Conservation (phyloP, 2,797 vertebrate species). For the Sebastes cheni region DNA sequence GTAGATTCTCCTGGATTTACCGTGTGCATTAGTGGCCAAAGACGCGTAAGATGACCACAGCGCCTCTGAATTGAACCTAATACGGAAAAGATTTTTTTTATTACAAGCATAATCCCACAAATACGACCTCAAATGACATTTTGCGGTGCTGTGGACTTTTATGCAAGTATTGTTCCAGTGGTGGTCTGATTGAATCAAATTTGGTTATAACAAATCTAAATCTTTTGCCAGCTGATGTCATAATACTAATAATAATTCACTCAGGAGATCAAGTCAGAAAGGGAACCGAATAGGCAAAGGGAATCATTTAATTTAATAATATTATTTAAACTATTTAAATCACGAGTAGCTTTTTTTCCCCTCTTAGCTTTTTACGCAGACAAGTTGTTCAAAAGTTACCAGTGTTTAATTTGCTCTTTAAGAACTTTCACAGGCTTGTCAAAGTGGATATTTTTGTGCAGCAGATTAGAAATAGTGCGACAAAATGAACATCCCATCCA, state of each 20-base stretch:
- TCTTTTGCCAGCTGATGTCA: conserved; percentile 13
- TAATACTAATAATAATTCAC: neutral
- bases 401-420: neutral
- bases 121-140: conserved; percentile 88
- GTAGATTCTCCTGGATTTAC: conserved; percentile 48
- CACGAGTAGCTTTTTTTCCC: neutral
- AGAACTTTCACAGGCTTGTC: neutral
- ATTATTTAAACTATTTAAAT: neutral
- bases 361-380: neutral
- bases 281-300: neutral
- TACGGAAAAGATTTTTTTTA: conserved; percentile 85
- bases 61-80: conserved; percentile 76
- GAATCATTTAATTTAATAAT: neutral
- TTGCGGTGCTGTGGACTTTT: conserved; percentile 73
- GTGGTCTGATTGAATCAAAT: conserved; percentile 24
- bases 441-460: neutral
- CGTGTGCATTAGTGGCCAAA: conserved; percentile 44
- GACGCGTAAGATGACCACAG: conserved; percentile 69
- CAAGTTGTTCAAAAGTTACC: neutral
- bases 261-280: neutral
- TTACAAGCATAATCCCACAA: conserved; percentile 88
- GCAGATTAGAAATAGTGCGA: neutral
- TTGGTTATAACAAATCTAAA: conserved; percentile 2
- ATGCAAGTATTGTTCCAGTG: conserved; percentile 38
- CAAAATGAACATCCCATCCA: conserved; percentile 2